Conservation (phyloP, 2,113 vertebrate species). For the Uria aalge region DNA sequence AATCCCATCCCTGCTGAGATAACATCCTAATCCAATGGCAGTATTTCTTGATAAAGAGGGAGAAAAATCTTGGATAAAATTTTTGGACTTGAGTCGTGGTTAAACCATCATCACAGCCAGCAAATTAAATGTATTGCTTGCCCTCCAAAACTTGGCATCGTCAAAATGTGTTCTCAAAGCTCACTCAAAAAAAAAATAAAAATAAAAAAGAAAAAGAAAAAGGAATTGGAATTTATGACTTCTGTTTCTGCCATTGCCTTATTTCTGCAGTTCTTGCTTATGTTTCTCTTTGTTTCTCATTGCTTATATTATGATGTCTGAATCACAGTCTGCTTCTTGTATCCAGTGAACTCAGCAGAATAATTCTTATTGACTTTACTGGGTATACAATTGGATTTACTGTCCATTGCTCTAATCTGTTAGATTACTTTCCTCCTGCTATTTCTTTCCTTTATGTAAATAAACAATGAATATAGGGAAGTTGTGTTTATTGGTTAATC, state of each 20-base stretch:
- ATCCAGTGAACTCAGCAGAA: neutral
- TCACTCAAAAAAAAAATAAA: neutral
- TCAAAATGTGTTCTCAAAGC: neutral
- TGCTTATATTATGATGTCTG: neutral
- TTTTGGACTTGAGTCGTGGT: neutral
- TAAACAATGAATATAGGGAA: neutral
- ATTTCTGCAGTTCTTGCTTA: neutral
- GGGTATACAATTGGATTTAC: slow-evolving; percentile 43
- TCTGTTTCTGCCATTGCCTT: neutral
- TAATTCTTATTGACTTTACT: slow-evolving; percentile 37
- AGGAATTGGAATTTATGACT: neutral
- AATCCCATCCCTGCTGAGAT: neutral
- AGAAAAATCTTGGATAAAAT: neutral
- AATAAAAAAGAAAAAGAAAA: neutral
- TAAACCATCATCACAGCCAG: neutral
- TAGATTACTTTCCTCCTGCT: slow-evolving; percentile 17
- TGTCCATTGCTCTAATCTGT: slow-evolving; percentile 23
- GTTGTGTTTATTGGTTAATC: neutral
- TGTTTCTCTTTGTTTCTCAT: neutral
- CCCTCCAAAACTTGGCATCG: neutral
- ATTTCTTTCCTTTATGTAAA: slow-evolving; percentile 20
- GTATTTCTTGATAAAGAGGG: neutral
- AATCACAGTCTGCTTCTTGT: neutral
- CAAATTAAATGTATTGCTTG: neutral
- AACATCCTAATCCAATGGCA: neutral